Percentiles rank a stretch among this genome's conserved stretches.
Conservation (phyloP, 2,888 invertebrate genomes). For the Aporophyla nigra region DNA sequence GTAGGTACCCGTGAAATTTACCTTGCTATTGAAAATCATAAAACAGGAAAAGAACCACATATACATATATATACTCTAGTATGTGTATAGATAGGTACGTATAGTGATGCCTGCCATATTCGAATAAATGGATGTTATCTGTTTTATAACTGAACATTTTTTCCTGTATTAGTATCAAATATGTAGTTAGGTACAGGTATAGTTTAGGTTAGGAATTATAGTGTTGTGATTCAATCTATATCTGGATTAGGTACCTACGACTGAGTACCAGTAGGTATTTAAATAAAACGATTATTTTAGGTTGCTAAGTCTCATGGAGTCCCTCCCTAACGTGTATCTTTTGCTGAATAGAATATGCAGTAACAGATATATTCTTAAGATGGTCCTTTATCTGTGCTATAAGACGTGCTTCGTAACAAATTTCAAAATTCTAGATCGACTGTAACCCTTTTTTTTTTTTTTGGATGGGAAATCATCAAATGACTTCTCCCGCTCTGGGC, state of each 20-base stretch:
- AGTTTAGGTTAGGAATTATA: neutral
- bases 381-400: no score
- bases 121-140: conserved; percentile 7
- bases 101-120: neutral
- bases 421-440: no score
- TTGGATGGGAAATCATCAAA: no score
- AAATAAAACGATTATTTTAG: neutral
- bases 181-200: neutral
- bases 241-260: neutral
- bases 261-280: neutral
- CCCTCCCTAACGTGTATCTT: neutral
- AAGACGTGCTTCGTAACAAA: no score
- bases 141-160: conserved; percentile 12
- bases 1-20: neutral
- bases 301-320: neutral
- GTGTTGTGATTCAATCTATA: neutral
- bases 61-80: neutral
- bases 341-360: no score
- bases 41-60: conserved; percentile 15
- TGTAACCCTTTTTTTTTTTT: no score
- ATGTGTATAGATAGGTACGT: neutral
- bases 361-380: neutral
- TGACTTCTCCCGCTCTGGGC: no score
- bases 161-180: conserved; percentile 31
- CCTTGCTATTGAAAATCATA: neutral